Conservation (phyloP, 2,113 vertebrate species). For the Tapirus terrestris region DNA sequence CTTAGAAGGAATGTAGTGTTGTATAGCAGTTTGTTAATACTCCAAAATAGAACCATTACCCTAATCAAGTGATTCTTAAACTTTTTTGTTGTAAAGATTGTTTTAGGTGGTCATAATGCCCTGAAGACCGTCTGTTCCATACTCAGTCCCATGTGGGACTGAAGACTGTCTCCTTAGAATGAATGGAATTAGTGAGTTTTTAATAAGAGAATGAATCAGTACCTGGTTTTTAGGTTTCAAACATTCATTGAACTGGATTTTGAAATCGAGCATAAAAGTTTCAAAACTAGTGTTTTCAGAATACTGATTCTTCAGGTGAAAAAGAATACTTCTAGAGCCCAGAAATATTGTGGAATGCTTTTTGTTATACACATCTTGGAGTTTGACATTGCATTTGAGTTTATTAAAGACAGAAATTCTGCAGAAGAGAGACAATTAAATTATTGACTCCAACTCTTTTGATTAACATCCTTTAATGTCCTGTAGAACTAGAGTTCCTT, state of each 20-base stretch:
- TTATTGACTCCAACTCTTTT: background rate
- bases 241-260: constrained; percentile 59
- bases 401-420: constrained; percentile 39
- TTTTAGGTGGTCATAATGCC: constrained; percentile 41
- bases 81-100: constrained; percentile 38
- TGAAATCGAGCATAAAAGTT: constrained; percentile 54
- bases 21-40: constrained; percentile 19
- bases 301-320: background rate
- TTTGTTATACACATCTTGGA: background rate
- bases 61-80: constrained; percentile 42
- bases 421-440: background rate
- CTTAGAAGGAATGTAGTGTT: constrained; percentile 30
- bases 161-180: constrained; percentile 42
- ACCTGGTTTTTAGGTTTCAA: constrained; percentile 35
- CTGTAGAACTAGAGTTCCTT: background rate
- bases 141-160: constrained; percentile 20
- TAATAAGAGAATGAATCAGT: constrained; percentile 53
- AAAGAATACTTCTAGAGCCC: background rate
- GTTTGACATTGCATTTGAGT: constrained; percentile 29
- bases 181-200: constrained; percentile 64
- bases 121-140: constrained; percentile 51
- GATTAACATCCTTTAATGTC: background rate
- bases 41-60: constrained; percentile 21
- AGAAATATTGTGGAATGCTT: background rate
- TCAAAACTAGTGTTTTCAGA: constrained; percentile 19